Percentiles rank a stretch among this genome's conserved stretches.
Evolutionary conservation across 2,888 invertebrate species (phyloP).

Genomic region (Torymus auratus): DNA sequence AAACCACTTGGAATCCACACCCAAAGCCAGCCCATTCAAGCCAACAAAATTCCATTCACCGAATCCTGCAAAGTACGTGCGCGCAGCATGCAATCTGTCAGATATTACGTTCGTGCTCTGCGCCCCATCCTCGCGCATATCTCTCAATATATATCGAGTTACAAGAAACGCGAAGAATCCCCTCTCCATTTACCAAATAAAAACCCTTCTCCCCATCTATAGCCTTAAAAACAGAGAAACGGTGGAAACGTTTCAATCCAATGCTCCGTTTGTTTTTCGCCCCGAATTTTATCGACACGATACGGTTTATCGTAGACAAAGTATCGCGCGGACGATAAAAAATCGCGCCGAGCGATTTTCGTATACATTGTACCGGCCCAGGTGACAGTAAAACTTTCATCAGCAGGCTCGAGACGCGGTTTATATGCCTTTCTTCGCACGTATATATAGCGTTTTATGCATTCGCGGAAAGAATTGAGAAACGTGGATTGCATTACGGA

Average conservation of each 20-base stretch:
- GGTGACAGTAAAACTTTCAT: constrained; percentile 54
- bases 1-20: too few species aligned
- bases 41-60: too few species aligned
- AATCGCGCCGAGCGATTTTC: constrained; percentile 20
- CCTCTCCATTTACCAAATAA: too few species aligned
- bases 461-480: not conserved
- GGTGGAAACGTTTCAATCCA: constrained; percentile 16
- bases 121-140: too few species aligned
- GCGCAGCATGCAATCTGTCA: too few species aligned
- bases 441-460: not conserved
- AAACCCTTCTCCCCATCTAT: not conserved
- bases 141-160: too few species aligned
- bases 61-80: too few species aligned
- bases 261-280: constrained; percentile 9
- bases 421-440: constrained; percentile 22
- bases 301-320: constrained; percentile 47
- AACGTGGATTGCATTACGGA: not conserved
- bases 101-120: too few species aligned
- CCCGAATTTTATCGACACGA: constrained; percentile 48
- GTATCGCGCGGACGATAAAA: constrained; percentile 54
- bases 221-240: not conserved
- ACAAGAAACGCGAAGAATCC: too few species aligned
- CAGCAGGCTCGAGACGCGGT: constrained; percentile 3
- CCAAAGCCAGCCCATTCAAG: too few species aligned
- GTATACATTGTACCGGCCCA: not conserved